Conservation (phyloP, 2,797 vertebrate genomes). For the Steatocranus sp. region DNA sequence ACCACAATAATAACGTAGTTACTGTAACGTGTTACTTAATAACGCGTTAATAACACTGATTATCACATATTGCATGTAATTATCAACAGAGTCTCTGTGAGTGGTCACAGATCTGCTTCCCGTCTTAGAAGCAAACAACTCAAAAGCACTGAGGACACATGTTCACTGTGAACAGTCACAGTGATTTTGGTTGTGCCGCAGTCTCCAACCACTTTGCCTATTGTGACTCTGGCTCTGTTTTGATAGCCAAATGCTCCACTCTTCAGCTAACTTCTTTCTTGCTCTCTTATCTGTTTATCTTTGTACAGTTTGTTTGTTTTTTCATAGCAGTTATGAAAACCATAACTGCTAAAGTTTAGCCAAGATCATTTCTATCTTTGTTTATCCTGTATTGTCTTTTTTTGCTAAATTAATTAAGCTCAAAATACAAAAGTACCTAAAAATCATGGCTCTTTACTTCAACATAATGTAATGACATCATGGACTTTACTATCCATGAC, state of each 20-base stretch:
- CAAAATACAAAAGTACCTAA: not conserved
- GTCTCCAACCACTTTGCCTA: not conserved
- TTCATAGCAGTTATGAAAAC: not conserved
- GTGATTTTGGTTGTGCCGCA: not conserved
- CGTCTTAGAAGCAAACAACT: not conserved
- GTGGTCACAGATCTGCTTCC: not conserved
- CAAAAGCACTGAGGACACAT: not conserved
- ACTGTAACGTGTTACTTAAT: too few relatives aligned
- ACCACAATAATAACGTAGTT: too few relatives aligned
- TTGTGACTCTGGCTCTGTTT: not conserved
- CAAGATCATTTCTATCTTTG: not conserved
- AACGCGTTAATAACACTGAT: too few relatives aligned
- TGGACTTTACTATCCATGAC: not conserved
- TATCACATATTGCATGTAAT: not conserved
- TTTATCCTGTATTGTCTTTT: not conserved
- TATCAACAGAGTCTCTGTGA: not conserved
- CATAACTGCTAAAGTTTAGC: not conserved
- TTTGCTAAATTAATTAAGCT: not conserved
- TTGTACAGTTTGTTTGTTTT: not conserved
- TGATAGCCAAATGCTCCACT: not conserved
- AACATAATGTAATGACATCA: not conserved
- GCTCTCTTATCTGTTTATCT: not conserved
- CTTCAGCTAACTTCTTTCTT: not conserved
- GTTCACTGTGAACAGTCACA: not conserved
- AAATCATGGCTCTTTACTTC: not conserved